A percentile compares a stretch with the other conserved stretches of the same genome.
Conservation (phyloP, 1,140 invertebrate species). For the Apis laboriosa region DNA sequence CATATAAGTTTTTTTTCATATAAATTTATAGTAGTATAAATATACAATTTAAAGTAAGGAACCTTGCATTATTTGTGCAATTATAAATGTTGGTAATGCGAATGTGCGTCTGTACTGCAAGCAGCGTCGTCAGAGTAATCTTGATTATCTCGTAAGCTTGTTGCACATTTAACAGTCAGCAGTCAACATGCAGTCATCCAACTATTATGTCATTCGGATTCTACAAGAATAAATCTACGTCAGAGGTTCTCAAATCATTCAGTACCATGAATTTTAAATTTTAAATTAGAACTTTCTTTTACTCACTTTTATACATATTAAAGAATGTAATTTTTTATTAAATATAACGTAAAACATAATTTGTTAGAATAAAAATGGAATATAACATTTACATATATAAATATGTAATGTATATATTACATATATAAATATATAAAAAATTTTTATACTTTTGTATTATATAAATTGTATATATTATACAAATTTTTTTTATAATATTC, state of each 20-base stretch:
- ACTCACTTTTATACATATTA: background rate
- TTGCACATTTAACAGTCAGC: constrained; percentile 38
- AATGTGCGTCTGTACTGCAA: constrained; percentile 32
- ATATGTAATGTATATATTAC: too few species aligned
- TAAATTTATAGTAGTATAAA: background rate
- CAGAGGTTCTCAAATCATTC: constrained; percentile 14
- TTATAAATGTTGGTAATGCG: constrained; percentile 7
- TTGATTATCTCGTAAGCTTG: constrained; percentile 20
- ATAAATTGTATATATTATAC: too few species aligned
- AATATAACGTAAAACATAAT: too few species aligned
- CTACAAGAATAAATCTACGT: constrained; percentile 30
- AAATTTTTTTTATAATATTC: too few species aligned
- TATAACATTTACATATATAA: too few species aligned
- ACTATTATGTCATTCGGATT: constrained; percentile 40
- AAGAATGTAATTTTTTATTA: background rate
- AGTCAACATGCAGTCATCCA: constrained; percentile 36
- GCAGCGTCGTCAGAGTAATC: constrained; percentile 37
- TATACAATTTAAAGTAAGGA: background rate
- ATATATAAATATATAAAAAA: too few species aligned
- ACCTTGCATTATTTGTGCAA: constrained; percentile 31
- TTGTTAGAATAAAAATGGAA: too few species aligned
- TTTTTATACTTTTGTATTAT: too few species aligned
- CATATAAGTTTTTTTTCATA: background rate
- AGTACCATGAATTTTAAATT: too few species aligned
- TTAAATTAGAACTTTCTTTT: background rate